These are phyloP conservation scores for Dissostichus mawsoni DNA, from an alignment of 2,113 vertebrate genomes.

Conservation along the genomic window DNA sequence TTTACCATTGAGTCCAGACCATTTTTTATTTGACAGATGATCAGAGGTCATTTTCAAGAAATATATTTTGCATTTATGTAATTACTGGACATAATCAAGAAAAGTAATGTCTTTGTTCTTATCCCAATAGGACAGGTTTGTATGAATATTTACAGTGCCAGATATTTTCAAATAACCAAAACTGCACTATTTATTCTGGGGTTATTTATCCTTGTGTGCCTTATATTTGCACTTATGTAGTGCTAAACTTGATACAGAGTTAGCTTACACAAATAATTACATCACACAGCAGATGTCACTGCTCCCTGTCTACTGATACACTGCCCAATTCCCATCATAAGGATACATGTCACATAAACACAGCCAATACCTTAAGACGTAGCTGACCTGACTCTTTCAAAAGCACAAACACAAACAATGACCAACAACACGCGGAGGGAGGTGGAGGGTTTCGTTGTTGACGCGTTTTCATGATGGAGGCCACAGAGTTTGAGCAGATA, in stretches of 20 bases:
- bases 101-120: neutral
- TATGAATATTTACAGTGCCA: neutral
- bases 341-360: neutral
- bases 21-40: neutral
- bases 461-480: conserved; percentile 52
- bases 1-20: too few species aligned
- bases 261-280: neutral
- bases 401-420: too few species aligned
- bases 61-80: neutral
- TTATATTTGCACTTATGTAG: too few species aligned
- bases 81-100: neutral
- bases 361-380: too few species aligned
- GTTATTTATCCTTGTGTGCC: neutral
- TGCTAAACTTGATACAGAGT: too few species aligned
- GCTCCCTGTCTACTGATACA: neutral
- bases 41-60: neutral
- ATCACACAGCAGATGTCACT: neutral
- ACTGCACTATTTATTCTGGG: neutral
- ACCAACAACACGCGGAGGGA: neutral
- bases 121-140: neutral
- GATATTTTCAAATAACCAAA: neutral
- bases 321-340: neutral
- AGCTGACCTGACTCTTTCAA: too few species aligned
- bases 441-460: conserved; percentile 29
- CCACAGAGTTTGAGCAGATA: conserved; percentile 51